Evolutionary conservation across 2,797 vertebrate species (phyloP), one percentile per base, ranked within the genome.

Genomic region (Clamator glandarius): DNA sequence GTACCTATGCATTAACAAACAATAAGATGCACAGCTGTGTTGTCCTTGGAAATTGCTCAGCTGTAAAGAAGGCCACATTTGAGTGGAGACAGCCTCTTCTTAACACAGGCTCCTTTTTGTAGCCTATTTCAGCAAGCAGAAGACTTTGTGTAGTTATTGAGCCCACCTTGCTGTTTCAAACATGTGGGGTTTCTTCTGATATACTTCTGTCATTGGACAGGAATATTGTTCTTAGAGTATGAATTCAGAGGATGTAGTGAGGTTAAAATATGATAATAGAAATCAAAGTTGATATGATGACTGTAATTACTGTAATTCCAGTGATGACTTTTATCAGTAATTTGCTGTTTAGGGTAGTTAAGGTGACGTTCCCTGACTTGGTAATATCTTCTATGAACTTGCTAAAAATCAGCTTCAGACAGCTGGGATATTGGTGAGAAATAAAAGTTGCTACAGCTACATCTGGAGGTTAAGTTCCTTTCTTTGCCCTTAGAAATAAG

Each of bases 21-120:
- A 80, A 6, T 36, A 31, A n/a, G 29, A 52, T 86, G 82, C 59
- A 69, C 42, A 79, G 11, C 35, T 35, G 11, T 68, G 25, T 62
- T 94, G 50, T 46, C 84, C 61, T 84, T 94, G 84, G 86, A 93
- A 83, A 59, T 41, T 42, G 20, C 73, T 94, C 84, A 91, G 18
- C 84, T 90, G 33, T 76, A 82, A 96, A 67, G 25, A 91, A 64
- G n/a, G 31, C 51, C 58, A 57, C 36, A 29, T 75, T 33, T 84
- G 51, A 85, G 25, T 25, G 70, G 72, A 87, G 70, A 21, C 19
- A 39, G 24, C 18, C 26, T n/a, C 12, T 36, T 57, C 29, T 68
- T 75, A 57, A 63, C 50, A 52, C 18, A 79, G 20, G 13, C 6
- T 51, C 8, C 76, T 52, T 72, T 80, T 73, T n/a, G 3, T 44